Conservation (phyloP, 1,140 invertebrate species). For the Drosophila obscura region DNA sequence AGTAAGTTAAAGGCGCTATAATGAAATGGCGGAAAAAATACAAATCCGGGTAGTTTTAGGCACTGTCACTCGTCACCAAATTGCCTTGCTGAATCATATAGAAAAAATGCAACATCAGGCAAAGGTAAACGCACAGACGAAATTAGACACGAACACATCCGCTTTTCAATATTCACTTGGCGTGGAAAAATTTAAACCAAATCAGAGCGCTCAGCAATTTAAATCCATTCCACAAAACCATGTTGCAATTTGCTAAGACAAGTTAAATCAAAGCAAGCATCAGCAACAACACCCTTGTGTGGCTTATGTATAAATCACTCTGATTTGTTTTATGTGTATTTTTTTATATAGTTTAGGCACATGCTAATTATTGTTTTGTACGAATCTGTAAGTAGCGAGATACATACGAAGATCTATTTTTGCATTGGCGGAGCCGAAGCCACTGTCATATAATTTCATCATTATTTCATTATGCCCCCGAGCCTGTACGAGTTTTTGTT, state of each 20-base stretch:
- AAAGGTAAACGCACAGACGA: neutral
- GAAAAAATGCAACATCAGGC: neutral
- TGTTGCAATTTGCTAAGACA: slow-evolving; percentile 5
- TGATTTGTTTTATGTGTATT: slow-evolving; percentile 11
- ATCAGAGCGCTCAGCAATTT: neutral
- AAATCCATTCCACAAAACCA: neutral
- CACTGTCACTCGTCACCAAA: slow-evolving; percentile 1
- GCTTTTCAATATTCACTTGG: neutral
- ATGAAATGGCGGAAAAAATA: neutral
- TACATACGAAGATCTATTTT: neutral
- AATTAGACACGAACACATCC: neutral
- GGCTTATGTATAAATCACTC: slow-evolving; percentile 16
- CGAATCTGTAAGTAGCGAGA: no score
- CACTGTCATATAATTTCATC: no score
- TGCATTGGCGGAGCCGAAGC: slow-evolving; percentile 4
- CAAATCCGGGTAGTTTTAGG: slow-evolving; percentile 52
- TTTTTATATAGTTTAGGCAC: slow-evolving; percentile 16
- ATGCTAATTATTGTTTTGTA: slow-evolving; percentile 45
- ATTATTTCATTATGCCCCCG: no score
- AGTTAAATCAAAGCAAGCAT: slow-evolving; percentile 19
- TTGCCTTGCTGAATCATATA: slow-evolving; percentile 10
- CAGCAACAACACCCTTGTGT: slow-evolving; percentile 1
- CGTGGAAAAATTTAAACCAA: slow-evolving; percentile 35
- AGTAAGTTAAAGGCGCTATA: neutral
- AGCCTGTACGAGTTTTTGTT: neutral